phyloP scores from a whole-genome alignment of 2,888 invertebrate genomes.

The Drosophila melanocephala region DNA sequence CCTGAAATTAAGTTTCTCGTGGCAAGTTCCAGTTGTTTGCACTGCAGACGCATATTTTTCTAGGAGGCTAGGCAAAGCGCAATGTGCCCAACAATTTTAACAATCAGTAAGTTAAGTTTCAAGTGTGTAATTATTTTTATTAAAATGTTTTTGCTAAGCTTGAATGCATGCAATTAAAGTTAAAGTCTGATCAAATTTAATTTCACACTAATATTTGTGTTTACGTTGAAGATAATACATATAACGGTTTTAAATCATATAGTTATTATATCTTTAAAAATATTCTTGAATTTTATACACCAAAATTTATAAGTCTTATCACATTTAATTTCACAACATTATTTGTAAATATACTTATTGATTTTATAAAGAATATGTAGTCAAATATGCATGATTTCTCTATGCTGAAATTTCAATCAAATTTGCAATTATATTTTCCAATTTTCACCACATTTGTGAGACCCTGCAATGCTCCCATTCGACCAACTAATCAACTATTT shows the following conservation, averaged over 20 bases:
- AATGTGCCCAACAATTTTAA: constrained; percentile 26
- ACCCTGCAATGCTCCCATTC: constrained; percentile 5
- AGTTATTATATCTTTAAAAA: not conserved
- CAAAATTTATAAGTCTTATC: too few relatives aligned
- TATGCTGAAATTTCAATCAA: not conserved
- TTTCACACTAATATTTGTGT: not conserved
- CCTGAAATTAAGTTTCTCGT: constrained; percentile 48
- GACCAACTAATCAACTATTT: constrained; percentile 56
- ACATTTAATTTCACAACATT: not conserved
- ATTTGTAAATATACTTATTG: not conserved
- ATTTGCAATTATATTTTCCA: not conserved
- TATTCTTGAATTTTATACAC: not conserved
- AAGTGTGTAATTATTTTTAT: constrained; percentile 41
- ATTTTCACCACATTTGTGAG: constrained; percentile 7
- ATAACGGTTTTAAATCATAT: not conserved
- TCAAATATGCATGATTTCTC: not conserved
- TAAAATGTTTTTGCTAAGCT: constrained; percentile 10
- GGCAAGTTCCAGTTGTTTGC: constrained; percentile 64
- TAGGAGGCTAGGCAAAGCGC: constrained; percentile 7
- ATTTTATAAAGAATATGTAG: not conserved
- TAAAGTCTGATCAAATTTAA: not conserved
- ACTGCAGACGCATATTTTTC: constrained; percentile 58
- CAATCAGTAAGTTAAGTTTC: constrained; percentile 2
- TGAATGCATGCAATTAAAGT: constrained; percentile 22
- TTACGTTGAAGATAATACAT: not conserved